These are phyloP conservation scores for Orientallactaga bullata DNA, from an alignment of 2,113 vertebrate genomes.

Conservation along the genomic window DNA sequence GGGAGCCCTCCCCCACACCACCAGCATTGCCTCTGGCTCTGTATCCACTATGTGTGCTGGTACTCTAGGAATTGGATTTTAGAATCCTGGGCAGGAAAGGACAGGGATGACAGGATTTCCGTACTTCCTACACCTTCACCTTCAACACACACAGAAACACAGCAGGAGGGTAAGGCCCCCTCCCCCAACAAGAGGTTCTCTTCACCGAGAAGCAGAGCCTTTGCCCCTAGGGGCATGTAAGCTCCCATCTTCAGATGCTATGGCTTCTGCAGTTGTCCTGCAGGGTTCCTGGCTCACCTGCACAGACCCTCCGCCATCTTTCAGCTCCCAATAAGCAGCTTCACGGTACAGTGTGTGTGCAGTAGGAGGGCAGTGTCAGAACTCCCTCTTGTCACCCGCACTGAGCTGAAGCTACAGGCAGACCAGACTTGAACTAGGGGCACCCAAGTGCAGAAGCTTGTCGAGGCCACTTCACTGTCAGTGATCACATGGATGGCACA, in stretches of 20 bases:
- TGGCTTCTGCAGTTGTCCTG: not conserved
- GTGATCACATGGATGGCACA: not conserved
- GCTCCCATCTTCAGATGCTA: not conserved
- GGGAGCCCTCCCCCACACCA: constrained; percentile 65
- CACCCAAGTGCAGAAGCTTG: not conserved
- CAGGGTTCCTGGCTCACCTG: not conserved
- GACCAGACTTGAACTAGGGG: not conserved
- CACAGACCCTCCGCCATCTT: not conserved
- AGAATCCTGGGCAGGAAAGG: constrained; percentile 79
- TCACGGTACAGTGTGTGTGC: not conserved
- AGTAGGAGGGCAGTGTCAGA: not conserved
- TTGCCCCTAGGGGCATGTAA: not conserved
- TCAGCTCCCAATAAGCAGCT: accelerated
- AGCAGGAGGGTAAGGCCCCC: not conserved
- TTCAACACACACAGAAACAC: constrained; percentile 30
- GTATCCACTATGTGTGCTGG: constrained; percentile 64
- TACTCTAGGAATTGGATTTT: constrained; percentile 86
- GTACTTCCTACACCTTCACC: constrained; percentile 81
- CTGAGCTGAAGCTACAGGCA: not conserved
- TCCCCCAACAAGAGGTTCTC: not conserved
- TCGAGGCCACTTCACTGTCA: not conserved
- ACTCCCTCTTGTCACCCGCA: not conserved
- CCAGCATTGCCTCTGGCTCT: constrained; percentile 79
- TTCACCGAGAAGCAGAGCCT: not conserved
- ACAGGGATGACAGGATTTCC: constrained; percentile 85